A percentile compares a stretch with the other conserved stretches of the same genome.
phyloP scores from a whole-genome alignment of 2,888 invertebrate genomes.

The Thymelicus acteon region DNA sequence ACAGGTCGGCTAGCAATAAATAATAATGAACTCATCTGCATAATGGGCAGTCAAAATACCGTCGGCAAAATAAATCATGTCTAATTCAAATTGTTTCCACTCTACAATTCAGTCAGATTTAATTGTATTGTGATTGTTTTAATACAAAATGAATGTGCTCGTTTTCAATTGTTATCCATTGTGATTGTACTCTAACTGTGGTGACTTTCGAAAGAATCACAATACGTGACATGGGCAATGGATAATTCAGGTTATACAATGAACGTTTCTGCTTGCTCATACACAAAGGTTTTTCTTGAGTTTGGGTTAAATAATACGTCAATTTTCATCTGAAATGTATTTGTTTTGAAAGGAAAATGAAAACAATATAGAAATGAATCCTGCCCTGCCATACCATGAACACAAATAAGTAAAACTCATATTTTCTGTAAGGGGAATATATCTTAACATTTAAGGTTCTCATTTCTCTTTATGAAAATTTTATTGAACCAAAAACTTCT shows the following conservation, averaged over 20 bases:
- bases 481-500: no score
- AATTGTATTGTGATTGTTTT: slow-evolving; percentile 29
- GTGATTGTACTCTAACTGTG: neutral
- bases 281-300: no score
- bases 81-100: slow-evolving; percentile 29
- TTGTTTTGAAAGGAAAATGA: no score
- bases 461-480: no score
- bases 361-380: no score
- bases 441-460: no score
- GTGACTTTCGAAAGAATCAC: slow-evolving; percentile 15
- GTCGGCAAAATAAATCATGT: slow-evolving; percentile 30
- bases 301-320: no score
- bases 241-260: neutral
- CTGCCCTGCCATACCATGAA: no score
- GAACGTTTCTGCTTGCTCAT: no score
- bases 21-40: slow-evolving; percentile 34
- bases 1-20: slow-evolving; percentile 25
- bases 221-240: slow-evolving; percentile 8
- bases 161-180: slow-evolving; percentile 25
- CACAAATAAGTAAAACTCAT: no score
- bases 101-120: slow-evolving; percentile 16
- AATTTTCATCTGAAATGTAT: no score
- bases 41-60: slow-evolving; percentile 33
- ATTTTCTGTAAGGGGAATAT: no score
- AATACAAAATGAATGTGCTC: slow-evolving; percentile 16